phyloP scores from a whole-genome alignment of 2,113 vertebrate genomes.

The Menidia beryllina region DNA sequence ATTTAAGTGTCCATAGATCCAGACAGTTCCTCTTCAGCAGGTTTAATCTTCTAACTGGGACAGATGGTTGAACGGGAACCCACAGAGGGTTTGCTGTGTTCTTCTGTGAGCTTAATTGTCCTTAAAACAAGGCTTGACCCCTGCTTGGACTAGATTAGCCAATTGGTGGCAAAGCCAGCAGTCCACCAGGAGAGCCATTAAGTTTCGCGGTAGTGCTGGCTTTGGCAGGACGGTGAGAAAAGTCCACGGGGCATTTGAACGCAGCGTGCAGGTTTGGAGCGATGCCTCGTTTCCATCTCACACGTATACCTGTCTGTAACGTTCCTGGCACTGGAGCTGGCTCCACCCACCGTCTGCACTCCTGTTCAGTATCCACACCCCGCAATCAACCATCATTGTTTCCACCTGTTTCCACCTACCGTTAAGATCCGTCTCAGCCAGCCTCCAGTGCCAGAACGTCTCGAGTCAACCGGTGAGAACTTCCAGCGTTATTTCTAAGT shows the following conservation, averaged over 20 bases:
- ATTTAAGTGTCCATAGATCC: neutral
- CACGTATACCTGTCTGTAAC: conserved; percentile 38
- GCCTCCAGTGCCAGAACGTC: too few relatives aligned
- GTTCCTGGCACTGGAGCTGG: too few relatives aligned
- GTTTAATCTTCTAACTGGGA: conserved; percentile 2
- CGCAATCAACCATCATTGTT: too few relatives aligned
- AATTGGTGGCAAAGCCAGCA: conserved; percentile 23
- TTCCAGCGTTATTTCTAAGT: too few relatives aligned
- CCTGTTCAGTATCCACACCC: too few relatives aligned
- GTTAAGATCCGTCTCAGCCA: too few relatives aligned
- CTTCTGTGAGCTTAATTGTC: conserved; percentile 61
- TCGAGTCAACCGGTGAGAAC: conserved; percentile 51
- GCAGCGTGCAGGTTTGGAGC: conserved; percentile 31
- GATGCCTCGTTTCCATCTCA: conserved; percentile 14
- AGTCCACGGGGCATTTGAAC: conserved; percentile 40
- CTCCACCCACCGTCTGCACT: too few relatives aligned
- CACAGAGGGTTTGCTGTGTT: conserved; percentile 11
- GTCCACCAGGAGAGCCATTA: conserved; percentile 44
- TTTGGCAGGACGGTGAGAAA: conserved; percentile 26
- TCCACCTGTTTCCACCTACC: too few relatives aligned
- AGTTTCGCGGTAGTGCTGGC: conserved; percentile 16
- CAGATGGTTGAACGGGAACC: conserved; percentile 15
- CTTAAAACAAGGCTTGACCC: conserved; percentile 64
- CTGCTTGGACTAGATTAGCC: conserved; percentile 52
- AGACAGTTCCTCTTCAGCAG: neutral